These are phyloP conservation scores for Phataginus tricuspis DNA, from an alignment of 2,797 vertebrate species.

Conservation along the genomic window DNA sequence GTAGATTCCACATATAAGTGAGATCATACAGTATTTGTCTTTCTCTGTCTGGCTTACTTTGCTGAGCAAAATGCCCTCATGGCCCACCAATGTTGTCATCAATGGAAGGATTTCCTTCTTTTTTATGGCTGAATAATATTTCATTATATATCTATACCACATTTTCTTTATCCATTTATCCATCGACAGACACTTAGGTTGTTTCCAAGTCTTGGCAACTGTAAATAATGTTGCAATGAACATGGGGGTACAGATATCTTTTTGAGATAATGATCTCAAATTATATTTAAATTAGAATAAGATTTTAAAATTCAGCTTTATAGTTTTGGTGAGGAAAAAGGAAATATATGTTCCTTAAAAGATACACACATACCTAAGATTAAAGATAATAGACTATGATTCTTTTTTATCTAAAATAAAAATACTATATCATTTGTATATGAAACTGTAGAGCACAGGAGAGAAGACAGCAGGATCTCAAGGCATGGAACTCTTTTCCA, in stretches of 20 bases:
- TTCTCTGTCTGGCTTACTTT: neutral
- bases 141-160: neutral
- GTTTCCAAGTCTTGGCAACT: neutral
- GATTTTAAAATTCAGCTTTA: conserved; percentile 38
- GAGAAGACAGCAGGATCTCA: neutral
- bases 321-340: neutral
- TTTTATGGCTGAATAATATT: neutral
- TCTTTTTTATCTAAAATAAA: neutral
- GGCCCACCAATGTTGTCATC: neutral
- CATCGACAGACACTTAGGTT: neutral
- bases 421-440: neutral
- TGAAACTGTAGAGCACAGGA: neutral
- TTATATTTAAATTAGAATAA: neutral
- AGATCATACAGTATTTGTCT: neutral
- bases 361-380: neutral
- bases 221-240: neutral
- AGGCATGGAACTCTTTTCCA: neutral
- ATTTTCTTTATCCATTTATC: neutral
- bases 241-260: neutral
- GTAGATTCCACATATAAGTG: neutral
- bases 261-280: neutral
- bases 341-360: neutral
- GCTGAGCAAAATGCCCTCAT: neutral
- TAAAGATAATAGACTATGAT: neutral
- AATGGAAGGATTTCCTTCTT: neutral